These are phyloP conservation scores for Pharmacophagus antenor DNA, from an alignment of 2,888 invertebrate genomes.

Conservation along the genomic window DNA sequence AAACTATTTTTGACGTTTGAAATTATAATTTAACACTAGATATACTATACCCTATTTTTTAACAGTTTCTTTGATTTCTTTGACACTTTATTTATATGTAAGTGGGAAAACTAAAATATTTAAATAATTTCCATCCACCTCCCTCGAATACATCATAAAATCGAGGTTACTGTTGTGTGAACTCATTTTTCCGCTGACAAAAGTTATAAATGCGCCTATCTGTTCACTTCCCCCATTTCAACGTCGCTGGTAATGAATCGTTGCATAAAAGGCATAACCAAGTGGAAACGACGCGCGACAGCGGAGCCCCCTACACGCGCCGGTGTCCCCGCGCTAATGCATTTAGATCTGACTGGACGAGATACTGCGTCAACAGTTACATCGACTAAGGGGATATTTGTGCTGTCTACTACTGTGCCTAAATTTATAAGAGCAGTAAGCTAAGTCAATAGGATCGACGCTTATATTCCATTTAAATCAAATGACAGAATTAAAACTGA, in stretches of 20 bases:
- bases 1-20: too few species aligned
- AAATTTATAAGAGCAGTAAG: background rate
- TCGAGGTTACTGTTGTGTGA: constrained; percentile 54
- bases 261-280: constrained; percentile 78
- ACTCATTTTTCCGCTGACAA: constrained; percentile 80
- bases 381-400: constrained; percentile 30
- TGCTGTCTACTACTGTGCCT: constrained; percentile 29
- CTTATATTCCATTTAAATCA: background rate
- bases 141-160: constrained; percentile 30
- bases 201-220: constrained; percentile 78
- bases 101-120: background rate
- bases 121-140: background rate
- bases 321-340: constrained; percentile 45
- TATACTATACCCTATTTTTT: too few species aligned
- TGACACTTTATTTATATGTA: background rate
- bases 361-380: constrained; percentile 50
- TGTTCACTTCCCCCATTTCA: constrained; percentile 65
- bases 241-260: constrained; percentile 74
- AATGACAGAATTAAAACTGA: background rate
- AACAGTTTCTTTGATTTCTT: too few species aligned
- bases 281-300: constrained; percentile 68
- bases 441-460: background rate
- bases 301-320: constrained; percentile 36
- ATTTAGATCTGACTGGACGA: constrained; percentile 60
- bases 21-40: too few species aligned